Percentiles rank a stretch among this genome's conserved stretches.
Conservation (phyloP, 1,140 invertebrate species). For the Laodelphax striatellus region DNA sequence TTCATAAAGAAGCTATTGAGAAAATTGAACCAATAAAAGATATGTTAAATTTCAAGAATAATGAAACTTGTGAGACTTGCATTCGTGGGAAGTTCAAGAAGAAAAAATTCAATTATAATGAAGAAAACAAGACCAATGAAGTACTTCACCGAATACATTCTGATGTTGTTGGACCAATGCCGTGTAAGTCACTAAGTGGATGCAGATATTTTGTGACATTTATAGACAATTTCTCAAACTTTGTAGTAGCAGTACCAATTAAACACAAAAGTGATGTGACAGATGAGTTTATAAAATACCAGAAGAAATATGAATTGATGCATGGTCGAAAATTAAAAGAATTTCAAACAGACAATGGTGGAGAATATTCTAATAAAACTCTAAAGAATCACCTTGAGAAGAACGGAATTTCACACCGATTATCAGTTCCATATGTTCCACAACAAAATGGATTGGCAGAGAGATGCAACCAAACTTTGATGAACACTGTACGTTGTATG, state of each 20-base stretch:
- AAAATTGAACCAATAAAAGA: background rate
- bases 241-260: background rate
- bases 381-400: constrained; percentile 4
- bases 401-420: constrained; percentile 1
- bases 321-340: constrained; percentile 26
- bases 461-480: constrained; percentile 27
- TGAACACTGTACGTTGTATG: constrained; percentile 25
- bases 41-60: background rate
- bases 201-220: constrained; percentile 7
- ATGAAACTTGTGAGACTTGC: too few relatives aligned
- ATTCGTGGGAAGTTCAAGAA: too few relatives aligned
- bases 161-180: too few relatives aligned
- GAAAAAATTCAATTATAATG: too few relatives aligned
- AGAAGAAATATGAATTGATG: constrained; percentile 1
- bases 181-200: background rate
- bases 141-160: too few relatives aligned
- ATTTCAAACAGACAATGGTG: constrained; percentile 12
- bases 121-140: too few relatives aligned
- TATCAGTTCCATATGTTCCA: constrained; percentile 26
- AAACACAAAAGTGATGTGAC: constrained; percentile 11
- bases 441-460: constrained; percentile 33
- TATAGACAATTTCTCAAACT: constrained; percentile 11
- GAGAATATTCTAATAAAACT: constrained; percentile 20
- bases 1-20: background rate
- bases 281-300: constrained; percentile 1